Evolutionary conservation across 1,140 invertebrate genomes (phyloP), one percentile per base, ranked within the genome.

Genomic region (Zelostemma sp.): DNA sequence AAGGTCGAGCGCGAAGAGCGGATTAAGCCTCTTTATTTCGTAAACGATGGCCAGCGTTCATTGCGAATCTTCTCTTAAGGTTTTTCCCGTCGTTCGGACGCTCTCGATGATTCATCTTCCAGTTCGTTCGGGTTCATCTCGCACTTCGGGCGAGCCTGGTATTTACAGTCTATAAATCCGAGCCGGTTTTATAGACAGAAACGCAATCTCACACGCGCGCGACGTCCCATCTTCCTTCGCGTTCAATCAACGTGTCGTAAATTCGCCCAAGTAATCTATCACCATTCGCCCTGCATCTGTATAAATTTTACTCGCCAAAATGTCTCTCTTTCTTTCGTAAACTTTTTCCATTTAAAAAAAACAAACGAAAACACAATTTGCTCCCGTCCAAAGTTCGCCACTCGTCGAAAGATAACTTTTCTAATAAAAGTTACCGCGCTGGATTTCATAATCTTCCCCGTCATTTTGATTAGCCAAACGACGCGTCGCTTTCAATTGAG

Each of bases 201-300:
- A 62, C 60, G 69, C 69, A 68, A 74, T 72, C 72, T 74, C 68
- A 60, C 59, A 67, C 67, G 51, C 56, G 55, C 65, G 25, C 40
- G 43, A 55, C 51, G 28, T 35, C 33, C 68, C 68, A 35, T 48
- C n/a, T 47, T 48, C 51, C 67, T 71, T 71, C 72, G 72, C 72
- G 76, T 79, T 79, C 77, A 79, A 79, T 79, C 75, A 79, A 73
- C 65, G 73, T 67, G 69, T 71, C 69, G 68, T 77, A 77, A 77
- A 76, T 75, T 69, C 71, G 43, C 47, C 47, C 51, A 63, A 47
- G 73, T 74, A 75, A 77, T 79, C 74, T 76, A 76, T 79, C 74
- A 75, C 62, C 63, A n/a, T n/a, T n/a, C 60, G 62, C 60, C 63
- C 71, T 76, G 76, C 75, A 77, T 77, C 77, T 77, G 73, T 68